phyloP scores from a whole-genome alignment of 2,888 invertebrate species.

The Lysandra coridon region DNA sequence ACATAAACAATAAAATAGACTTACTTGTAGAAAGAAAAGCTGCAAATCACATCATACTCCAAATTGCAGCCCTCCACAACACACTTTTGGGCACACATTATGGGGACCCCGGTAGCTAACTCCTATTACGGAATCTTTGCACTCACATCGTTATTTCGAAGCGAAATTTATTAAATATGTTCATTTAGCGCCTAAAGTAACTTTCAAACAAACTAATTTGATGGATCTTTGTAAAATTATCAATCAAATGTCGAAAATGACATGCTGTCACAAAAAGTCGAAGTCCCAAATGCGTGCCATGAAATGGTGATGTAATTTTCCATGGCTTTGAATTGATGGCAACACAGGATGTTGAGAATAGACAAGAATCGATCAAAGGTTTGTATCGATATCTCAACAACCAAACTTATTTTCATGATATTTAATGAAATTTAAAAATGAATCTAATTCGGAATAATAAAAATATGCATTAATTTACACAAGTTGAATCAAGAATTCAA shows the following conservation, averaged over 20 bases:
- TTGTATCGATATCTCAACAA: not conserved
- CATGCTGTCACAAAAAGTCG: constrained; percentile 80
- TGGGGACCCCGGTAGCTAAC: constrained; percentile 54
- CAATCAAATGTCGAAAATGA: constrained; percentile 81
- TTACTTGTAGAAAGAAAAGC: constrained; percentile 78
- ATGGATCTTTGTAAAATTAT: constrained; percentile 79
- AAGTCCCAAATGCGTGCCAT: constrained; percentile 76
- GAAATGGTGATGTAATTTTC: constrained; percentile 76
- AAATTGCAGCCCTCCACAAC: constrained; percentile 76
- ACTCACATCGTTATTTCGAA: constrained; percentile 68
- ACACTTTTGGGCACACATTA: constrained; percentile 72
- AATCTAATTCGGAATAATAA: not conserved
- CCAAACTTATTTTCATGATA: not conserved
- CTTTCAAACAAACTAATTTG: constrained; percentile 80
- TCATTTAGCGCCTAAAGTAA: constrained; percentile 76
- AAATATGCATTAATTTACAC: not conserved
- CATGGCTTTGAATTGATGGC: constrained; percentile 54
- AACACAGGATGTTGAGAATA: constrained; percentile 49
- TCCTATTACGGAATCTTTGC: constrained; percentile 64
- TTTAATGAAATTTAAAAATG: not conserved
- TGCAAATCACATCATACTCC: constrained; percentile 77
- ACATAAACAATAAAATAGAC: constrained; percentile 52
- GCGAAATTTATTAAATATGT: constrained; percentile 60
- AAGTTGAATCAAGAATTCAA: not conserved
- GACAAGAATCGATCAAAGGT: constrained; percentile 39